A percentile compares a stretch with the other conserved stretches of the same genome.
Conservation (phyloP, 2,113 vertebrate genomes). For the Psilopsiagon aymara region DNA sequence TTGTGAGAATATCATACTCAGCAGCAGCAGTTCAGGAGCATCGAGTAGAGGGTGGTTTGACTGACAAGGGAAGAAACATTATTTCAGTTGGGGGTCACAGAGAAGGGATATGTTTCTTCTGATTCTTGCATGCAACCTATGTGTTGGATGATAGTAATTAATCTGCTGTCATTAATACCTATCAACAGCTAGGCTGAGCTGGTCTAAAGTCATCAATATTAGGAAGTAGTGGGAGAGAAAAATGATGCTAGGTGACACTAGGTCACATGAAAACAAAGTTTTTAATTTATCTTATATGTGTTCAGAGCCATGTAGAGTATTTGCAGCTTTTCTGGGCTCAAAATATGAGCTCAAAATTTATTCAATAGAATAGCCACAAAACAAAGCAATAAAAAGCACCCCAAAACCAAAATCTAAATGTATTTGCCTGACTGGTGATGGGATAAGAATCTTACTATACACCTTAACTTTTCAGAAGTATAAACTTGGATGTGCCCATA, state of each 20-base stretch:
- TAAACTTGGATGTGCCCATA: background rate
- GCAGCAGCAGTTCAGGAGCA: background rate
- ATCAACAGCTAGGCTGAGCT: background rate
- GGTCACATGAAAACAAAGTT: background rate
- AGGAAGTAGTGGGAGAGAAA: background rate
- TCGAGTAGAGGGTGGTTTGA: background rate
- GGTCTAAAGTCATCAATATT: background rate
- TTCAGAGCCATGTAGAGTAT: background rate
- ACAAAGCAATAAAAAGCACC: background rate
- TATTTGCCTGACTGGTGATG: background rate
- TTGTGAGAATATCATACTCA: background rate
- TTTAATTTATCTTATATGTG: background rate
- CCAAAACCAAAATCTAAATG: background rate
- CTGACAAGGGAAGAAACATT: background rate
- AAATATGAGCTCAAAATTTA: background rate
- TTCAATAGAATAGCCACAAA: background rate
- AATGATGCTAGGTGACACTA: background rate
- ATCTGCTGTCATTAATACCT: background rate
- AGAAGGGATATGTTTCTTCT: background rate
- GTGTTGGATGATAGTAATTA: background rate
- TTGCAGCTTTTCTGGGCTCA: background rate
- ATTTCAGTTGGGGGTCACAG: background rate
- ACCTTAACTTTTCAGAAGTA: background rate
- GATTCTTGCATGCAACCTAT: background rate
- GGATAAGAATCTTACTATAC: background rate